Percentiles rank a stretch among this genome's conserved stretches.
These are phyloP conservation scores for Copidosoma floridanum DNA, from an alignment of 1,140 invertebrate genomes.

Conservation along the genomic window DNA sequence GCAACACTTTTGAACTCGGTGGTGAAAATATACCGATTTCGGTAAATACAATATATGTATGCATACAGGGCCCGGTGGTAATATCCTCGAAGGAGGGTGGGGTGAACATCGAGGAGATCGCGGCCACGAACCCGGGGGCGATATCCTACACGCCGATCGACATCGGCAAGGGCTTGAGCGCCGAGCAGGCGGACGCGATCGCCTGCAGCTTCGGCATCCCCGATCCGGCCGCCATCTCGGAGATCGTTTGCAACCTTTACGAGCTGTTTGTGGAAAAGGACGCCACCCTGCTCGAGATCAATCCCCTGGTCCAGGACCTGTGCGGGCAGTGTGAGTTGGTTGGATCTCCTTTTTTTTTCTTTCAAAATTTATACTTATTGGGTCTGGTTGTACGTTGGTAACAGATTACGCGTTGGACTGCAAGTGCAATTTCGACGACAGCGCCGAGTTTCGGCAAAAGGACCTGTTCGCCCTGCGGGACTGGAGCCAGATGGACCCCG, in stretches of 20 bases:
- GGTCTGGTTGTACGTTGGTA: too few species aligned
- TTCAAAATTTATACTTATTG: too few species aligned
- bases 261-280: slow-evolving; percentile 88
- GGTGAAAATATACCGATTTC: too few species aligned
- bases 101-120: slow-evolving; percentile 97
- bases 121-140: slow-evolving; percentile 85
- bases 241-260: slow-evolving; percentile 85
- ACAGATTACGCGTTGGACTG: slow-evolving; percentile 93
- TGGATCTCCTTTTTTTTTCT: background rate
- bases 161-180: slow-evolving; percentile 75
- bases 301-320: slow-evolving; percentile 93
- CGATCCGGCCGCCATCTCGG: slow-evolving; percentile 69
- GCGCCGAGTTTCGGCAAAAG: slow-evolving; percentile 91
- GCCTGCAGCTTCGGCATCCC: slow-evolving; percentile 80
- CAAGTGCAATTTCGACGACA: slow-evolving; percentile 94
- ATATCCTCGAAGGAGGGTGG: slow-evolving; percentile 95
- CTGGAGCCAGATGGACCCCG: slow-evolving; percentile 87
- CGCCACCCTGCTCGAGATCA: slow-evolving; percentile 91
- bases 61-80: slow-evolving; percentile 84
- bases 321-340: slow-evolving; percentile 72
- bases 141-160: slow-evolving; percentile 92
- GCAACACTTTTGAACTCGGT: too few species aligned
- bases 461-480: slow-evolving; percentile 85
- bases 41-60: too few species aligned
- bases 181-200: slow-evolving; percentile 73